These are phyloP conservation scores for Anolis sagrei DNA, from an alignment of 2,113 vertebrate species.

Conservation along the genomic window DNA sequence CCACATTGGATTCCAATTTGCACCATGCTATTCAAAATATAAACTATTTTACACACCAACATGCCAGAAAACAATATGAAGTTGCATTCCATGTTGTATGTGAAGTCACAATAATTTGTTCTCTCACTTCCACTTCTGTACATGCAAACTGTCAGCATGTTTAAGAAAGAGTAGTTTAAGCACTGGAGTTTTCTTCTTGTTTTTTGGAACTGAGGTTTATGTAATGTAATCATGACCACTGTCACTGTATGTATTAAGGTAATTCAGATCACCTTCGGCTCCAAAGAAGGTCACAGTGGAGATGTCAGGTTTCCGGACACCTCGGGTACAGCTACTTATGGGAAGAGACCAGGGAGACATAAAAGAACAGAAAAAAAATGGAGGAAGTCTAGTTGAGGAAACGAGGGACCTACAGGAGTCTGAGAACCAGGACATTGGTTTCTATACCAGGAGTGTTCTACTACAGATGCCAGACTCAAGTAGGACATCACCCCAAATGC, in stretches of 20 bases:
- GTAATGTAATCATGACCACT: not conserved
- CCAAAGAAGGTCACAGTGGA: too few species aligned
- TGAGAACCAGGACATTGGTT: too few species aligned
- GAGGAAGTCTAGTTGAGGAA: too few species aligned
- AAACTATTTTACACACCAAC: not conserved
- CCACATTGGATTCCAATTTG: conserved; percentile 13
- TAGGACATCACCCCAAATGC: too few species aligned
- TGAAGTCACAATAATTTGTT: conserved; percentile 25
- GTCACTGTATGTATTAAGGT: not conserved
- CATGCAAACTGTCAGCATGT: not conserved
- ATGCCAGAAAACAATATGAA: conserved; percentile 10
- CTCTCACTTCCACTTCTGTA: conserved; percentile 19
- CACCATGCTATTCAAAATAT: conserved; percentile 16
- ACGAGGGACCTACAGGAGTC: too few species aligned
- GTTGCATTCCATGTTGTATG: conserved; percentile 5
- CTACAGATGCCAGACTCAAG: too few species aligned
- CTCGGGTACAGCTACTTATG: too few species aligned
- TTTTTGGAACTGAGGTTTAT: not conserved
- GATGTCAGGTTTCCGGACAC: too few species aligned
- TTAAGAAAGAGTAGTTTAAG: not conserved
- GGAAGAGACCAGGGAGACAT: too few species aligned
- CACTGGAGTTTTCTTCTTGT: not conserved
- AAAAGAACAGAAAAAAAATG: too few species aligned
- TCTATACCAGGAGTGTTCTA: too few species aligned
- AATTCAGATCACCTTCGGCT: too few species aligned